A percentile compares a stretch with the other conserved stretches of the same genome.
phyloP scores from a whole-genome alignment of 2,113 vertebrate genomes.

The Chitala chitala region DNA sequence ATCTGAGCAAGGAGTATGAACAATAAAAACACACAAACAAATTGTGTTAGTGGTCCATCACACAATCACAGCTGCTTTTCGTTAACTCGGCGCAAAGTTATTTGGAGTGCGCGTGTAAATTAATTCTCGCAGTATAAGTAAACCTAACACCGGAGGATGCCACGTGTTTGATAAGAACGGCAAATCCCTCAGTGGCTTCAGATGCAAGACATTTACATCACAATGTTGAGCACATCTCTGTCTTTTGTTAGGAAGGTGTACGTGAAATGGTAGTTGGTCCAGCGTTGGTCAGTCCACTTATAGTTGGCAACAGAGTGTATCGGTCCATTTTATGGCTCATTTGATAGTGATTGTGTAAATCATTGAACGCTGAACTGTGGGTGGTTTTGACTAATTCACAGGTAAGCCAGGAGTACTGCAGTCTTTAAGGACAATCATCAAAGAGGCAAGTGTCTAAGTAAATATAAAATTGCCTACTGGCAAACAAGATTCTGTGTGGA shows the following conservation, averaged over 20 bases:
- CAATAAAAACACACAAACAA: slow-evolving; percentile 42
- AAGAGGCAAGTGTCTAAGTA: not conserved
- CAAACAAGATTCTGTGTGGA: not conserved
- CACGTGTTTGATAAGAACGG: not conserved
- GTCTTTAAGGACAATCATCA: not conserved
- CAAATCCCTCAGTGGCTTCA: not conserved
- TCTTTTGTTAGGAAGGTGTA: not conserved
- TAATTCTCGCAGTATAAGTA: slow-evolving; percentile 4
- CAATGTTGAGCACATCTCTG: not conserved
- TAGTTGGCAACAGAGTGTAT: not conserved
- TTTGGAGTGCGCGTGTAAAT: not conserved
- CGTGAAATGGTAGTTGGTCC: not conserved
- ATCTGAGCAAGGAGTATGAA: not conserved
- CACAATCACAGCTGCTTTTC: not conserved
- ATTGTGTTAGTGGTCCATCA: slow-evolving; percentile 44
- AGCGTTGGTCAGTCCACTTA: not conserved
- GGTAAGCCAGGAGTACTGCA: not conserved
- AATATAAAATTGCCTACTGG: not conserved
- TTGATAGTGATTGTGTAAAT: not conserved
- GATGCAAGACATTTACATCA: not conserved
- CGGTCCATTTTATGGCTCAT: not conserved
- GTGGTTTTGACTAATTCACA: not conserved
- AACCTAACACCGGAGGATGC: not conserved
- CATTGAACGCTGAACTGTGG: not conserved
- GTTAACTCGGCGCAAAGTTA: not conserved